A percentile compares a stretch with the other conserved stretches of the same genome.
phyloP scores from a whole-genome alignment of 2,113 vertebrate genomes.

The Thalassarche chlororhynchos region DNA sequence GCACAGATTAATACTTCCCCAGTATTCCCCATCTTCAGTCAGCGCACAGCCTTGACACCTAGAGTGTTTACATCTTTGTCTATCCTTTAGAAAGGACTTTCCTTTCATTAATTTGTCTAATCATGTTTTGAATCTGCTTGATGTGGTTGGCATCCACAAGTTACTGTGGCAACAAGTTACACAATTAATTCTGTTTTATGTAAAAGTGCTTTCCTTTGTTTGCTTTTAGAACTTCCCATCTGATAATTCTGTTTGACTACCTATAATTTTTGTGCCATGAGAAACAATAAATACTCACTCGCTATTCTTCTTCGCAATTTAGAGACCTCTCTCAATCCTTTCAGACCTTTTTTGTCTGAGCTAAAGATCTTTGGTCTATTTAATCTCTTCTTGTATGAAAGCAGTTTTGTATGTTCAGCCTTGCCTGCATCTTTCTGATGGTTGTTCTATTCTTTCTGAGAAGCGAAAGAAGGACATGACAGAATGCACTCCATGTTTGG shows the following conservation, averaged over 20 bases:
- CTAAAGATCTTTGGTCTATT: background rate
- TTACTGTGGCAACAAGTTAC: constrained; percentile 22
- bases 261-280: background rate
- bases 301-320: background rate
- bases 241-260: background rate
- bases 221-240: background rate
- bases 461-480: background rate
- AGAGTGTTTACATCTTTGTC: background rate
- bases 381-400: background rate
- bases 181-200: background rate
- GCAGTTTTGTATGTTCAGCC: background rate
- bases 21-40: background rate
- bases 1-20: background rate
- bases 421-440: background rate
- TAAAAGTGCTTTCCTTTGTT: background rate
- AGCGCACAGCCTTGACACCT: background rate
- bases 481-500: background rate
- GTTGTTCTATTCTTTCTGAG: background rate
- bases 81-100: background rate
- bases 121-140: background rate
- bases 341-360: background rate
- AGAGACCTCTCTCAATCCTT: background rate
- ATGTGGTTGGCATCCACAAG: background rate
- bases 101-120: background rate
- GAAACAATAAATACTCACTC: background rate